These are phyloP conservation scores for Biston betularia DNA, from an alignment of 2,888 invertebrate species.

Conservation along the genomic window DNA sequence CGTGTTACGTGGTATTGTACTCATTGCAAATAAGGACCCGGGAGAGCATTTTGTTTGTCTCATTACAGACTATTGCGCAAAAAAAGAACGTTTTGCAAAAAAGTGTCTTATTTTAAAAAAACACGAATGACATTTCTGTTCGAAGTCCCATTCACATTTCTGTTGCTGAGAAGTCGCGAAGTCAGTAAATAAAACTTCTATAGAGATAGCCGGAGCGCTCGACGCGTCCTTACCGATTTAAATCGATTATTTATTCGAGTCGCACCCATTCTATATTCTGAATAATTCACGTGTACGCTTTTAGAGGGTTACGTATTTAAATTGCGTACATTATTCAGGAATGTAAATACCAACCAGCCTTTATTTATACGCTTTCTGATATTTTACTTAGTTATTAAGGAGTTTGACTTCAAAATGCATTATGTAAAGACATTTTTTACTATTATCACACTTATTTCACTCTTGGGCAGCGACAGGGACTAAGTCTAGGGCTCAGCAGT, in stretches of 20 bases:
- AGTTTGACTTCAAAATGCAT: not conserved
- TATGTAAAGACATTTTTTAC: too few species aligned
- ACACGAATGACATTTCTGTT: too few species aligned
- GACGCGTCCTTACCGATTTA: conserved; percentile 27
- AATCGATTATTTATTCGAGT: conserved; percentile 37
- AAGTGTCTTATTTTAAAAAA: too few species aligned
- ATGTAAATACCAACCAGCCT: conserved; percentile 22
- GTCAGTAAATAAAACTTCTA: conserved; percentile 11
- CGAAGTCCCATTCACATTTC: too few species aligned
- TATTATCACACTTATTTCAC: too few species aligned
- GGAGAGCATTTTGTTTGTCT: too few species aligned
- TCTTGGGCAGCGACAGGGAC: too few species aligned
- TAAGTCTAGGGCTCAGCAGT: too few species aligned
- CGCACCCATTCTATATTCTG: conserved; percentile 27
- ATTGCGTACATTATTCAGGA: conserved; percentile 25
- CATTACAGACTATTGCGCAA: too few species aligned
- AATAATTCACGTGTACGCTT: conserved; percentile 31
- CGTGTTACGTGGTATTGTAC: too few species aligned
- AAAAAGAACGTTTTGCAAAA: too few species aligned
- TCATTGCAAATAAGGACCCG: too few species aligned
- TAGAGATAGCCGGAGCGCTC: not conserved
- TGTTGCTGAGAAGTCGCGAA: conserved; percentile 2
- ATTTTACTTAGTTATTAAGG: not conserved
- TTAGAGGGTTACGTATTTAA: conserved; percentile 32
- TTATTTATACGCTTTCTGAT: conserved; percentile 18